Conservation (phyloP, 2,888 invertebrate species). For the Globia sparganii region DNA sequence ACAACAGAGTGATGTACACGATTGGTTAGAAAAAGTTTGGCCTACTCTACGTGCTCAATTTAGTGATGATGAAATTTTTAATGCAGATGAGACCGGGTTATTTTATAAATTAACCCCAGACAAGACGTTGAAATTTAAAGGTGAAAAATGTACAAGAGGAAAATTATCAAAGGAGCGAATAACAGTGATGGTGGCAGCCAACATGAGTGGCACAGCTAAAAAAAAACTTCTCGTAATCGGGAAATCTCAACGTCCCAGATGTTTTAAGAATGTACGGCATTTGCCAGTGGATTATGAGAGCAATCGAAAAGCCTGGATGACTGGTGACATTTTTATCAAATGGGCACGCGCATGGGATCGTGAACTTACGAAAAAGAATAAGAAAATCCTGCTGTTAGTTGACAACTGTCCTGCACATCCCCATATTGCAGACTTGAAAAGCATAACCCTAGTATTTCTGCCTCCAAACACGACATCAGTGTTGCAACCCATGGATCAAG, state of each 20-base stretch:
- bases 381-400: slow-evolving; percentile 7
- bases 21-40: not conserved
- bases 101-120: slow-evolving; percentile 28
- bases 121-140: slow-evolving; percentile 59
- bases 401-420: slow-evolving; percentile 11
- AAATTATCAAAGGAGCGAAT: slow-evolving; percentile 57
- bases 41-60: not conserved
- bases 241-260: slow-evolving; percentile 15
- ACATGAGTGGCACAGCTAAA: slow-evolving; percentile 59
- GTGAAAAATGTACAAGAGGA: slow-evolving; percentile 56
- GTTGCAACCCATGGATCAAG: not conserved
- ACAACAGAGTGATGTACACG: not conserved
- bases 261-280: not conserved
- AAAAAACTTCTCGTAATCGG: slow-evolving; percentile 60
- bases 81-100: not conserved
- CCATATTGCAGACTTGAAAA: not conserved
- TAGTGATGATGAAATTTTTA: not conserved
- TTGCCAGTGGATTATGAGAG: not conserved
- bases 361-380: not conserved
- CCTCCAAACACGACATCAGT: slow-evolving; percentile 7
- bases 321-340: not conserved
- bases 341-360: not conserved
- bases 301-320: not conserved
- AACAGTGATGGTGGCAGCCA: slow-evolving; percentile 62
- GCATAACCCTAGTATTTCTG: not conserved